phyloP scores from a whole-genome alignment of 2,888 invertebrate genomes.

The Caenorhabditis afra region DNA sequence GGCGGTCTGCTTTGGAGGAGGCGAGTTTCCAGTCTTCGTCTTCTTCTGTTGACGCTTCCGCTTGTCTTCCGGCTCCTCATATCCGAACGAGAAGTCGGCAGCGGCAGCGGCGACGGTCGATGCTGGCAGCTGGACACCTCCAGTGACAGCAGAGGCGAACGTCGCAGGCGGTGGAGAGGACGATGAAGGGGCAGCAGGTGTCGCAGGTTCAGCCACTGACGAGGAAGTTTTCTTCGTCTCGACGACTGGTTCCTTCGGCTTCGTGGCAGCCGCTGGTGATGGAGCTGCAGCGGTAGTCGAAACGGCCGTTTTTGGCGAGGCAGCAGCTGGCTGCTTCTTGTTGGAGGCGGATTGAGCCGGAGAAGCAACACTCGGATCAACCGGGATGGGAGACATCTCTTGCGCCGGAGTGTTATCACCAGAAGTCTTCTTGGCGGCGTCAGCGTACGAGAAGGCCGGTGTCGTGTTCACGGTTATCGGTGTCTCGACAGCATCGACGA shows the following conservation, averaged over 20 bases:
- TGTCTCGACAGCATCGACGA: slow-evolving; percentile 34
- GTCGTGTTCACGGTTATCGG: slow-evolving; percentile 41
- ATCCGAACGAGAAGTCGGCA: slow-evolving; percentile 38
- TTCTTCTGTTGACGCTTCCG: slow-evolving; percentile 18
- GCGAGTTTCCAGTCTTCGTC: neutral
- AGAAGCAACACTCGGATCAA: neutral
- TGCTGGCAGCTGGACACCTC: slow-evolving; percentile 44
- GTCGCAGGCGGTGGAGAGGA: neutral
- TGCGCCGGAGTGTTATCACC: slow-evolving; percentile 46
- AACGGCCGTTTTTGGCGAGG: neutral
- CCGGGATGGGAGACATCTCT: slow-evolving; percentile 42
- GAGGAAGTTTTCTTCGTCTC: neutral
- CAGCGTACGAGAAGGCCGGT: slow-evolving; percentile 58
- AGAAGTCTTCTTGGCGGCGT: slow-evolving; percentile 60
- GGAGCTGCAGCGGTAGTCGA: no score
- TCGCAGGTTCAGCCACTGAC: neutral
- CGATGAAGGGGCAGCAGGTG: neutral
- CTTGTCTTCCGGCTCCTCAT: slow-evolving; percentile 45
- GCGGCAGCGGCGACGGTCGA: slow-evolving; percentile 1
- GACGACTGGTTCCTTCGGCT: no score
- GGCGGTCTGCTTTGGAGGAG: neutral
- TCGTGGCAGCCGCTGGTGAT: no score
- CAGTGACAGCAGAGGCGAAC: slow-evolving; percentile 3
- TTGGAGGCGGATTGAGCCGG: no score
- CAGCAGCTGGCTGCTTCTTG: neutral